A percentile compares a stretch with the other conserved stretches of the same genome.
Evolutionary conservation across 2,797 vertebrate genomes (phyloP).

Genomic region (Phrynocephalus guinanensis): DNA sequence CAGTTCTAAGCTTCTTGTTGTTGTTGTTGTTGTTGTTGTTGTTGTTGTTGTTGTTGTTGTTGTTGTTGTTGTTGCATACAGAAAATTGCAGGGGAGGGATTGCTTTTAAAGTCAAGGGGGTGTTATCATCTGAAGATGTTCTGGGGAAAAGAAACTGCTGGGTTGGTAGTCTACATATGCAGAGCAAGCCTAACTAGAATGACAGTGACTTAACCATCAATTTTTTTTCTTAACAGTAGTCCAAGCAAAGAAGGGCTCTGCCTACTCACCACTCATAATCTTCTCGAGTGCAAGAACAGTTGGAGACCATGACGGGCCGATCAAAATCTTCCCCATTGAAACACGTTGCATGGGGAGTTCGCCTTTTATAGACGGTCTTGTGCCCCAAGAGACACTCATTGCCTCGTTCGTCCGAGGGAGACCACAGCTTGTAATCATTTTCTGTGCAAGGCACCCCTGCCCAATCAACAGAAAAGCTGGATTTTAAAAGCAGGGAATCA

Average conservation of each 20-base stretch:
- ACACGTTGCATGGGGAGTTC: slow-evolving; percentile 93
- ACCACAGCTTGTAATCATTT: slow-evolving; percentile 97
- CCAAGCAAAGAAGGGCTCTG: slow-evolving; percentile 39
- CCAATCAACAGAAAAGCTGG: slow-evolving; percentile 8
- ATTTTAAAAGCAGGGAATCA: background rate
- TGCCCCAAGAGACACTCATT: slow-evolving; percentile 93
- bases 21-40: too few relatives aligned
- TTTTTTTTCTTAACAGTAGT: slow-evolving; percentile 24
- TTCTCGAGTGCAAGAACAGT: slow-evolving; percentile 95
- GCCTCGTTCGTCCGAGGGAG: slow-evolving; percentile 93
- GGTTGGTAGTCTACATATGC: too few relatives aligned
- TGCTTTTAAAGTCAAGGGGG: too few relatives aligned
- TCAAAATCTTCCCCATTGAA: slow-evolving; percentile 98
- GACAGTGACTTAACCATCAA: background rate
- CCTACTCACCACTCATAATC: slow-evolving; percentile 93
- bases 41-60: too few relatives aligned
- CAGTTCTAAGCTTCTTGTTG: too few relatives aligned
- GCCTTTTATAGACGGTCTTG: slow-evolving; percentile 91
- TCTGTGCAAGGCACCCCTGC: slow-evolving; percentile 94
- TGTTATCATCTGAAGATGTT: too few relatives aligned
- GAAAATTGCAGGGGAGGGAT: too few relatives aligned
- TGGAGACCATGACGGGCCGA: slow-evolving; percentile 89
- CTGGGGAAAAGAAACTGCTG: too few relatives aligned
- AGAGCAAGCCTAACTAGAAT: background rate
- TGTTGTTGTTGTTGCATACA: too few relatives aligned